phyloP scores from a whole-genome alignment of 2,797 vertebrate species.

The Sebastes baramenuke region DNA sequence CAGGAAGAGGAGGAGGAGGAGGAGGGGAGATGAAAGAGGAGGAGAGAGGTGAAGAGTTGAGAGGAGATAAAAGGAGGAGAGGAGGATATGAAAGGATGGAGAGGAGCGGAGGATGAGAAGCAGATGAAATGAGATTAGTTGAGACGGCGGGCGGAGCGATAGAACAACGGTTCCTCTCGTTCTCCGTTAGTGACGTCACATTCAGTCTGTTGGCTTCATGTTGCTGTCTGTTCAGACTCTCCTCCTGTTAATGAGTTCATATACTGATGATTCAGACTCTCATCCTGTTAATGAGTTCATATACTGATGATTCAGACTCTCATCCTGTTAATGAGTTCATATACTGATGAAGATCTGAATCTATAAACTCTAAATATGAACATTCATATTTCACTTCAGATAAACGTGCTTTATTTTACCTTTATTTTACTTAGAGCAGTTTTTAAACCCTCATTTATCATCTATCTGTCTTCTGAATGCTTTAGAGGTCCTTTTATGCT shows the following conservation, averaged over 20 bases:
- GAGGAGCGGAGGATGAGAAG: slow-evolving; percentile 6
- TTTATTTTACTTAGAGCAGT: no score
- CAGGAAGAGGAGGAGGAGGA: no score
- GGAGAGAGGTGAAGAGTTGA: slow-evolving; percentile 35
- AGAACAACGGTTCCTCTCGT: slow-evolving; percentile 33
- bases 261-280: no score
- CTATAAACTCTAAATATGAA: not conserved
- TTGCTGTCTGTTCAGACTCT: not conserved
- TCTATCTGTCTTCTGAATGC: no score
- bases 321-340: not conserved
- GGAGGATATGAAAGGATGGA: slow-evolving; percentile 17
- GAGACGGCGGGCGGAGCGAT: slow-evolving; percentile 34
- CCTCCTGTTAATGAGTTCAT: not conserved
- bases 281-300: not conserved
- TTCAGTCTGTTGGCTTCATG: slow-evolving; percentile 13
- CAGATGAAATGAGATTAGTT: no score
- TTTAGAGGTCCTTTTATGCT: no score
- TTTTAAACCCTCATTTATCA: no score
- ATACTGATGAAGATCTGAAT: not conserved
- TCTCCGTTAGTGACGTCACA: slow-evolving; percentile 29
- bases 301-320: no score
- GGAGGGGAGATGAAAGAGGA: not conserved
- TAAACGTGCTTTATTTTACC: not conserved
- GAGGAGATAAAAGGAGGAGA: slow-evolving; percentile 19
- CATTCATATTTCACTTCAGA: not conserved